Base-by-base conservation (phyloP, 2,113 vertebrate genomes). In the Mystacornis crossleyi region DNA sequence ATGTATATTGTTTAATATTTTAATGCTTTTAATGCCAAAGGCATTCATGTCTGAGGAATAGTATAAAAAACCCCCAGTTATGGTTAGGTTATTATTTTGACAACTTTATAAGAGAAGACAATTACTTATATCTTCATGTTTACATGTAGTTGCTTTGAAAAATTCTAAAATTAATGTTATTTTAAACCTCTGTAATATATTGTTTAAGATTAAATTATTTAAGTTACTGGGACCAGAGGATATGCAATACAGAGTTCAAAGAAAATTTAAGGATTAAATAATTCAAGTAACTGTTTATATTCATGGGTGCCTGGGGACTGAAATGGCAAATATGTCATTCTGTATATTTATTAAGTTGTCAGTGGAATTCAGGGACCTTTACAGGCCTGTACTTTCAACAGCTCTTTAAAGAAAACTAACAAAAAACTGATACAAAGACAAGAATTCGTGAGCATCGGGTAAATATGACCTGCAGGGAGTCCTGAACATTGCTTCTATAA, bases 241-340 rank as follows among this genome's bases (percentile, higher is more conserved):
- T 80, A 48, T 81, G 47, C 51, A 67, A 34, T 15, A 19, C 38
- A 57, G 33, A 70, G 65, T 87, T 84, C 64, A 91, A 81, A 85
- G 55, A 81, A 89, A 93, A 83, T 69, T 51, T 77, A 78, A 81
- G 55, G 47, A 95, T 64, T 87, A 87, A 91, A 66, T 93, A 90
- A 90, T 81, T 95, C 28, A 57, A 36, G 67, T 93, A 85, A 85
- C 55, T 93, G 60, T 58, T 82, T 80, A 19, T 85, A 74, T 95
- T 93, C 33, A 24, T 74, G 65, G 38, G 20, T 90, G 34, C 24
- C 25, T 58, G 51, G 79, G 50, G 55, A 87, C 33, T 73, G 61
- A 93, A 91, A 70, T 70, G 51, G 42, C 60, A 87, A 81, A 81
- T 61, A 31, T 57, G 25, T 73, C 51, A 29, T 81, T 89, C 54